Conservation (phyloP, 2,113 vertebrate genomes). For the Tenebrosternarchus preto region DNA sequence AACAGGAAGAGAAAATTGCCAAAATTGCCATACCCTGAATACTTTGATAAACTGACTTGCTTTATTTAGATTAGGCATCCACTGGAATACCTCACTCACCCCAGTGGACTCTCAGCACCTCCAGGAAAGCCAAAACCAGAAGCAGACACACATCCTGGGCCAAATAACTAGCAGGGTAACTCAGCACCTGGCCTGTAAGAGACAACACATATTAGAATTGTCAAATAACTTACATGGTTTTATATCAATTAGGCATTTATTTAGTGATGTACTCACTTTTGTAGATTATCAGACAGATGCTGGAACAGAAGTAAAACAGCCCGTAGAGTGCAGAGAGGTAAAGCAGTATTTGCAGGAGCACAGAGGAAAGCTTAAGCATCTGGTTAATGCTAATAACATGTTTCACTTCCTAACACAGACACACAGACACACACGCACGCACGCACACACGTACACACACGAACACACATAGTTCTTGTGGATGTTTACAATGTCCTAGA, state of each 20-base stretch:
- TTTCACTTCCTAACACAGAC: neutral
- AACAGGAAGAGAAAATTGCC: neutral
- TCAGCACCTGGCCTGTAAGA: slow-evolving; percentile 77
- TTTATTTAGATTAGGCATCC: neutral
- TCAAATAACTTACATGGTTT: neutral
- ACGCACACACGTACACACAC: too few relatives aligned
- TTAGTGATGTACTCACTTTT: slow-evolving; percentile 78
- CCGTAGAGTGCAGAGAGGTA: slow-evolving; percentile 71
- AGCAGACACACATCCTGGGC: slow-evolving; percentile 76
- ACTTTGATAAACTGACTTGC: neutral
- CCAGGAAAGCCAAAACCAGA: slow-evolving; percentile 76
- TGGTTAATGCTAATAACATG: slow-evolving; percentile 62
- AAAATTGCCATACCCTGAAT: neutral
- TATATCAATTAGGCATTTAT: neutral
- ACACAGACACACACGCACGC: too few relatives aligned
- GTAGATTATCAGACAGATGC: slow-evolving; percentile 76
- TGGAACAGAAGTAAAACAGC: slow-evolving; percentile 77
- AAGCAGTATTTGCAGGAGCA: slow-evolving; percentile 78
- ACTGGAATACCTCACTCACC: slow-evolving; percentile 68
- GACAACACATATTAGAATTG: slow-evolving; percentile 5
- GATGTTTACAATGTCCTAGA: neutral
- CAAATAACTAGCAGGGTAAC: slow-evolving; percentile 74
- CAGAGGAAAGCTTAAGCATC: slow-evolving; percentile 74
- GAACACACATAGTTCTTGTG: too few relatives aligned
- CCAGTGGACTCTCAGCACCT: slow-evolving; percentile 69